Evolutionary conservation across 2,888 invertebrate genomes (phyloP).

Genomic region (Ophioninae sp.): DNA sequence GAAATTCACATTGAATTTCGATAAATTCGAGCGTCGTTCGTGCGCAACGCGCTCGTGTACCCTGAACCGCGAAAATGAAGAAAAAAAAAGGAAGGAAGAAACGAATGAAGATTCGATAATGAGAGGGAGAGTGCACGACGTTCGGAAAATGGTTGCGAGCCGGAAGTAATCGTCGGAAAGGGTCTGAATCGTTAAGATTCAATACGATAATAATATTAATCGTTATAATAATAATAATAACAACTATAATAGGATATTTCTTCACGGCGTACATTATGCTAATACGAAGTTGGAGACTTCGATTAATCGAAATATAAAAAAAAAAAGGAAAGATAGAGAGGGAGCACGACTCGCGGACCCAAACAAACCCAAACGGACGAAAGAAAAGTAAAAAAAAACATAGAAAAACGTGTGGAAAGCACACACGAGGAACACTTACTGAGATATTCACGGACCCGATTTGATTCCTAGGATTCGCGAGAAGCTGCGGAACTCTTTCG

Average conservation of each 20-base stretch:
- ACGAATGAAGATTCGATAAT: neutral
- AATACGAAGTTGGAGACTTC: constrained; percentile 17
- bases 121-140: neutral
- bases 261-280: constrained; percentile 36
- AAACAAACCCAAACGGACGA: neutral
- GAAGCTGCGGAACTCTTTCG: neutral
- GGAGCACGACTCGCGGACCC: constrained; percentile 26
- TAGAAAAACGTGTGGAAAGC: constrained; percentile 19
- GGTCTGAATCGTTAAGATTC: constrained; percentile 31
- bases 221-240: constrained; percentile 28
- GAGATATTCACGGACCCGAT: neutral
- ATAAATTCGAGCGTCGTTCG: constrained; percentile 8
- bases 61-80: constrained; percentile 47
- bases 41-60: constrained; percentile 40
- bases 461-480: neutral
- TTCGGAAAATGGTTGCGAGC: constrained; percentile 40
- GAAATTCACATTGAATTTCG: neutral
- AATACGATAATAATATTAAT: constrained; percentile 29
- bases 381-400: neutral
- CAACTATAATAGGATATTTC: constrained; percentile 41
- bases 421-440: constrained; percentile 46
- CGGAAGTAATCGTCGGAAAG: constrained; percentile 21
- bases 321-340: constrained; percentile 19
- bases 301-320: constrained; percentile 29
- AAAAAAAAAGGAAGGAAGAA: neutral